phyloP scores from a whole-genome alignment of 1,140 invertebrate genomes.

The Amyelois transitella region DNA sequence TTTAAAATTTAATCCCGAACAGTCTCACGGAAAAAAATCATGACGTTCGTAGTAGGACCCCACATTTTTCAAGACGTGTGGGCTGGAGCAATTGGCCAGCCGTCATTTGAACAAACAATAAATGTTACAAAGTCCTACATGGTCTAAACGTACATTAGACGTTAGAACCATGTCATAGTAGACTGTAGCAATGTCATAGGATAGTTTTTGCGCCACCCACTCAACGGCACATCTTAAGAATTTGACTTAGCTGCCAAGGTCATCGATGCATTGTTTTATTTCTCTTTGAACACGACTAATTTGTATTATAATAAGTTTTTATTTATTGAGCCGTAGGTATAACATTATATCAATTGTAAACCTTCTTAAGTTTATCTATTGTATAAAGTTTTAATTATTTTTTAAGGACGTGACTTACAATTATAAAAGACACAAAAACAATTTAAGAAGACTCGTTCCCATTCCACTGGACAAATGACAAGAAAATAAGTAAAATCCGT shows the following conservation, averaged over 20 bases:
- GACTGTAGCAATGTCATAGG: slow-evolving; percentile 62
- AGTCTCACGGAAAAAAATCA: too few species aligned
- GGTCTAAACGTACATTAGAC: background rate
- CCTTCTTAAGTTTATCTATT: too few species aligned
- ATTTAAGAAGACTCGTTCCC: too few species aligned
- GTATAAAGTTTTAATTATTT: too few species aligned
- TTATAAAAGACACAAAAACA: too few species aligned
- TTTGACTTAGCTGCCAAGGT: slow-evolving; percentile 67
- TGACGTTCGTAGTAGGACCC: slow-evolving; percentile 32
- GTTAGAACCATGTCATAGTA: slow-evolving; percentile 43
- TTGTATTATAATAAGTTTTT: background rate
- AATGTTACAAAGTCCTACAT: slow-evolving; percentile 48
- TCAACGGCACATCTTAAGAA: slow-evolving; percentile 56
- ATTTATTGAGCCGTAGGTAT: background rate
- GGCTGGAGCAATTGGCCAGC: slow-evolving; percentile 64
- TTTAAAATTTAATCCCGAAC: too few species aligned
- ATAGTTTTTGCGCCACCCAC: slow-evolving; percentile 72
- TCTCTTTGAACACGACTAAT: slow-evolving; percentile 17
- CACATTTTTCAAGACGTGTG: slow-evolving; percentile 41
- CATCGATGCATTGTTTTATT: slow-evolving; percentile 60
- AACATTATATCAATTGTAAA: background rate
- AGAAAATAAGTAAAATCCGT: too few species aligned
- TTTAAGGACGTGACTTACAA: too few species aligned
- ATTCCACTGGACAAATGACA: too few species aligned
- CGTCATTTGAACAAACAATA: slow-evolving; percentile 40